A percentile compares a stretch with the other conserved stretches of the same genome.
Conservation (phyloP, 2,797 vertebrate species). For the Acestrorhynchus altus region DNA sequence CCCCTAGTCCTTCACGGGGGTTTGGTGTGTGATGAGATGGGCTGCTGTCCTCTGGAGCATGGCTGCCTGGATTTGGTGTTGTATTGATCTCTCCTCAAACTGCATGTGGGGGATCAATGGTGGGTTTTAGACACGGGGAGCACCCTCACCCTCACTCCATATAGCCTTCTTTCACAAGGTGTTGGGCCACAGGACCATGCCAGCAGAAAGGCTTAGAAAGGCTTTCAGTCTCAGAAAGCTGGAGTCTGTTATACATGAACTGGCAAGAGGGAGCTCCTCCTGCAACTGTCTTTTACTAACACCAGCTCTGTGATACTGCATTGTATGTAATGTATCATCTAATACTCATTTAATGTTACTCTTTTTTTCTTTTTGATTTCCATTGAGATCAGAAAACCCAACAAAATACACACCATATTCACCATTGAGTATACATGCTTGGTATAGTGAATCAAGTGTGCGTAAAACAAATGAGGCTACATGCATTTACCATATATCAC, state of each 20-base stretch:
- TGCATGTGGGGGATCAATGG: conserved; percentile 74
- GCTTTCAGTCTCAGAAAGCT: background rate
- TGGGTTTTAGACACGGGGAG: conserved; percentile 75
- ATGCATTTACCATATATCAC: too few species aligned
- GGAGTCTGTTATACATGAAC: background rate
- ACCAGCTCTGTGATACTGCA: too few species aligned
- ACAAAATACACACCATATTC: too few species aligned
- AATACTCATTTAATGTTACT: too few species aligned
- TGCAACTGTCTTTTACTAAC: background rate
- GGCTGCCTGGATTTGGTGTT: conserved; percentile 76
- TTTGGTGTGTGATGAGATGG: conserved; percentile 73
- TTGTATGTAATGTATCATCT: too few species aligned
- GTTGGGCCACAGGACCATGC: background rate
- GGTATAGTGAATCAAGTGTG: too few species aligned
- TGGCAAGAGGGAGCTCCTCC: background rate
- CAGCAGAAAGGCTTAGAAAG: background rate
- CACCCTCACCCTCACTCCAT: conserved; percentile 27
- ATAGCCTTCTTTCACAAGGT: conserved; percentile 51
- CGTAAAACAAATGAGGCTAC: too few species aligned
- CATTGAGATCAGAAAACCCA: too few species aligned
- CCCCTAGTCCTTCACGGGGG: conserved; percentile 73
- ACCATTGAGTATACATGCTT: too few species aligned
- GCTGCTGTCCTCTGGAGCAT: conserved; percentile 70
- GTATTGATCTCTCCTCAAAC: conserved; percentile 78
- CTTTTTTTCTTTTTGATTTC: too few species aligned